phyloP scores from a whole-genome alignment of 2,797 vertebrate species.

The Hozukius guyotensis region DNA sequence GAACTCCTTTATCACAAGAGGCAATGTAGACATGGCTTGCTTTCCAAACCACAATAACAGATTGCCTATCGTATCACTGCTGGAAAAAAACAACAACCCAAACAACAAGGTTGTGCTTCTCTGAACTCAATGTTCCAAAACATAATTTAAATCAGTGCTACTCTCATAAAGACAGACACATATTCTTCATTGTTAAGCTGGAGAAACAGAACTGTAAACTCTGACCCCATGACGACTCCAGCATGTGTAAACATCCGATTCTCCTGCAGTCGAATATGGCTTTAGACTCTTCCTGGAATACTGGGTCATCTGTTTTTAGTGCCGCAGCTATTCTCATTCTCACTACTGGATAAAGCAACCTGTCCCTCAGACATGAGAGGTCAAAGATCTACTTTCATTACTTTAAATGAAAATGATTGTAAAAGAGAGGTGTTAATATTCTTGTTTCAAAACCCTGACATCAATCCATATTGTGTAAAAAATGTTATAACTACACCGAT shows the following conservation, averaged over 20 bases:
- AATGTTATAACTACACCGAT: neutral
- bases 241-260: slow-evolving; percentile 15
- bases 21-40: slow-evolving; percentile 43
- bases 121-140: slow-evolving; percentile 67
- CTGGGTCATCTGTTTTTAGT: neutral
- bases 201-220: slow-evolving; percentile 30
- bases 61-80: slow-evolving; percentile 40
- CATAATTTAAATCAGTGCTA: slow-evolving; percentile 39
- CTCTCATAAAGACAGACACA: slow-evolving; percentile 31
- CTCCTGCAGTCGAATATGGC: neutral
- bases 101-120: slow-evolving; percentile 43
- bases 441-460: neutral
- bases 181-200: slow-evolving; percentile 24
- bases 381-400: slow-evolving; percentile 1
- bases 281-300: slow-evolving; percentile 21
- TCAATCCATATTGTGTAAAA: neutral
- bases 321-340: neutral
- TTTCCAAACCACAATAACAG: slow-evolving; percentile 67
- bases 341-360: neutral
- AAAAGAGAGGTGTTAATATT: neutral
- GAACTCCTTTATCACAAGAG: slow-evolving; percentile 43
- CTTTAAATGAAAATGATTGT: slow-evolving; percentile 8
- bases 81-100: neutral
- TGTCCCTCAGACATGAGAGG: neutral
- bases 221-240: neutral